Conservation (phyloP, 2,797 vertebrate species). For the Pseudochromis fuscus region DNA sequence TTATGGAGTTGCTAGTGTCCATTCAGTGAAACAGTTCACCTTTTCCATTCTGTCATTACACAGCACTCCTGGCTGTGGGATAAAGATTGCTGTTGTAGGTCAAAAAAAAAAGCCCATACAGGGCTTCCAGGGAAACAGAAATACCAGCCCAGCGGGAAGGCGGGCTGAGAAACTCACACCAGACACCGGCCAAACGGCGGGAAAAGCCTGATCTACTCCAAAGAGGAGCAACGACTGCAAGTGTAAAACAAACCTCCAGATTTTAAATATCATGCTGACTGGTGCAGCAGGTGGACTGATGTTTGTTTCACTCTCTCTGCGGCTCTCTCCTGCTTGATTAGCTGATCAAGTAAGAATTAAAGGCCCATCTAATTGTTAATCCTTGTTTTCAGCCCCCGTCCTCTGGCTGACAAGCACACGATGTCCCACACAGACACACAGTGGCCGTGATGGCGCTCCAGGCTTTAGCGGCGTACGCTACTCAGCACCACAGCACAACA, state of each 20-base stretch:
- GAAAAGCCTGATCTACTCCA: conserved; percentile 19
- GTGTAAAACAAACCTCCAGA: background rate
- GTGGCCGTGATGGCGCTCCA: conserved; percentile 52
- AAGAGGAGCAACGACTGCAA: background rate
- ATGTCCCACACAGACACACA: conserved; percentile 46
- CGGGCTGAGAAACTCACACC: conserved; percentile 53
- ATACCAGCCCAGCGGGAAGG: conserved; percentile 61
- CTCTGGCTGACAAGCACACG: conserved; percentile 41
- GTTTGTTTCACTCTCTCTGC: background rate
- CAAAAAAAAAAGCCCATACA: conserved; percentile 50
- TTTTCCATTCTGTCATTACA: conserved; percentile 40
- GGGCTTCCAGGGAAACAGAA: conserved; percentile 55
- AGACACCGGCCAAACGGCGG: conserved; percentile 27
- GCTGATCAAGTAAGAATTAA: conserved; percentile 40
- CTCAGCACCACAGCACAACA: conserved; percentile 42
- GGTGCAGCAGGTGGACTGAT: conserved; percentile 1
- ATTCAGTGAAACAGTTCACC: conserved; percentile 26
- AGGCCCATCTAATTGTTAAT: conserved; percentile 51
- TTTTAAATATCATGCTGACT: background rate
- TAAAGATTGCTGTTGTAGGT: conserved; percentile 57
- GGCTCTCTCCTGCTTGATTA: conserved; percentile 8
- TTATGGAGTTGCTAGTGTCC: conserved; percentile 4
- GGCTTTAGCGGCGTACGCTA: conserved; percentile 47
- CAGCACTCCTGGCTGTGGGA: conserved; percentile 37
- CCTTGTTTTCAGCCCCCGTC: conserved; percentile 34